These are phyloP conservation scores for Propithecus deckenii DNA, from an alignment of 2,797 vertebrate species.

Conservation along the genomic window DNA sequence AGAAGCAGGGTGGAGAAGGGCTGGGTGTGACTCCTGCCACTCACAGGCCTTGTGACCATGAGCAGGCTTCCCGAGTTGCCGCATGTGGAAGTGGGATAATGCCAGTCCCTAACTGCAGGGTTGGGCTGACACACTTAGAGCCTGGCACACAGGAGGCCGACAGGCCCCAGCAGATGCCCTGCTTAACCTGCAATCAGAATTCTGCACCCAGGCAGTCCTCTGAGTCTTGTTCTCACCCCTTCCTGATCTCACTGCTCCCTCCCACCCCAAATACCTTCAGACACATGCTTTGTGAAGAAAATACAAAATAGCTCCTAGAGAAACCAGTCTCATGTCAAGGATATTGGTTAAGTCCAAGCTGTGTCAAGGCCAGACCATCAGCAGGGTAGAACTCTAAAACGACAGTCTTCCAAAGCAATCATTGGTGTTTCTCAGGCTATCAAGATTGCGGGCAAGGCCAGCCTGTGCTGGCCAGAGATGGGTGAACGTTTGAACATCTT, in stretches of 20 bases:
- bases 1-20: neutral
- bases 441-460: neutral
- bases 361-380: neutral
- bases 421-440: neutral
- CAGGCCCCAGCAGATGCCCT: neutral
- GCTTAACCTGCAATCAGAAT: accelerated
- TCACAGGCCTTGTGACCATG: neutral
- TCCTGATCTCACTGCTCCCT: neutral
- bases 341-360: neutral
- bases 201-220: neutral
- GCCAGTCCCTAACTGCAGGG: neutral
- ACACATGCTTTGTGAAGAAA: neutral
- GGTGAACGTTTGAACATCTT: neutral
- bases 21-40: neutral
- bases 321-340: neutral
- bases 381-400: neutral
- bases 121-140: neutral
- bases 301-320: neutral
- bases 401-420: neutral
- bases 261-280: neutral
- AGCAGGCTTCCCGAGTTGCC: neutral
- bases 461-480: neutral
- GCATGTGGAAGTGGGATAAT: neutral
- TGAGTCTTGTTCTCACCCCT: neutral
- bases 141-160: neutral